phyloP scores from a whole-genome alignment of 2,113 vertebrate species.

The Engraulis encrasicolus region DNA sequence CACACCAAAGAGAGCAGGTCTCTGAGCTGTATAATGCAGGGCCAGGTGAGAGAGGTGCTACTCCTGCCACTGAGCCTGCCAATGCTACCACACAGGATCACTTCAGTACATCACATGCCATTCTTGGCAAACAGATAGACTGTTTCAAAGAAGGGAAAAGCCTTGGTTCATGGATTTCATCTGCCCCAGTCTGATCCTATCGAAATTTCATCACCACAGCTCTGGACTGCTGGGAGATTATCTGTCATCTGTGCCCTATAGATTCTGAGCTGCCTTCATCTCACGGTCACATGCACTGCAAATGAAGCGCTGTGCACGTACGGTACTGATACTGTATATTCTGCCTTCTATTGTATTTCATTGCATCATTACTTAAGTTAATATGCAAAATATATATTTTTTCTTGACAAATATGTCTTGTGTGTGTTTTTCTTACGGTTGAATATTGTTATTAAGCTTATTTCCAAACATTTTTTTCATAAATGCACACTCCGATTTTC shows the following conservation, averaged over 20 bases:
- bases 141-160: background rate
- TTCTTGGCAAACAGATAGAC: background rate
- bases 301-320: background rate
- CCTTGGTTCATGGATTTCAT: background rate
- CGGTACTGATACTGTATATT: background rate
- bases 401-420: too few species aligned
- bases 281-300: background rate
- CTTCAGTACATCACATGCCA: background rate
- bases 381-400: too few species aligned
- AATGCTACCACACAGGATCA: too few species aligned
- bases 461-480: too few species aligned
- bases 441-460: too few species aligned
- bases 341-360: background rate
- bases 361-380: too few species aligned
- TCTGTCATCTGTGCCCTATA: background rate
- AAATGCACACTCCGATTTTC: too few species aligned
- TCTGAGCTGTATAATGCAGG: too few species aligned
- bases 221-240: background rate
- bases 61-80: too few species aligned
- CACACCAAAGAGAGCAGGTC: too few species aligned
- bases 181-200: background rate
- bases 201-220: background rate
- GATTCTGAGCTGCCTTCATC: background rate
- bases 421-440: background rate
- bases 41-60: too few species aligned